Evolutionary conservation across 2,888 invertebrate species (phyloP).

Genomic region (Gibbula magus): DNA sequence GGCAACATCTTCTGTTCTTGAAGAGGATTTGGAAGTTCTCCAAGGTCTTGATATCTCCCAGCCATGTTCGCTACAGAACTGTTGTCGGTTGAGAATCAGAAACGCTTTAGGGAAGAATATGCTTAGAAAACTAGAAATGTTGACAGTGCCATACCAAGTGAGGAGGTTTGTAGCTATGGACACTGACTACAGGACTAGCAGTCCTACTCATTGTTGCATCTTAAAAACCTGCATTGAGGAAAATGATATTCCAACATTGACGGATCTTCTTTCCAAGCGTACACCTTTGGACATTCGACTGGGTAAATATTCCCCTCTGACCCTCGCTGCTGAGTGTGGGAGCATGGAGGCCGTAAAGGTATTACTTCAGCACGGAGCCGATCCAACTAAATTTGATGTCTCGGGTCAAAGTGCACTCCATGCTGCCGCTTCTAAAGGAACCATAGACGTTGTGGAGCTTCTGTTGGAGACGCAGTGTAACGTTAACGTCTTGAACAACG

Average conservation of each 20-base stretch:
- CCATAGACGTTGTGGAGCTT: conserved; percentile 9
- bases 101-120: conserved; percentile 24
- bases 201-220: neutral
- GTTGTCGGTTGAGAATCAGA: conserved; percentile 32
- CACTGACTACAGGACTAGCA: neutral
- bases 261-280: conserved; percentile 22
- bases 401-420: conserved; percentile 36
- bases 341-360: conserved; percentile 21
- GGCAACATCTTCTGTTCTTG: neutral
- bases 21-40: neutral
- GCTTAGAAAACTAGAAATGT: conserved; percentile 31
- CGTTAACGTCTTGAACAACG: conserved; percentile 29
- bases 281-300: conserved; percentile 32
- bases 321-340: conserved; percentile 29
- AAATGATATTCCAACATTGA: neutral
- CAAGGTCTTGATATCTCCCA: neutral
- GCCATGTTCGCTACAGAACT: conserved; percentile 34
- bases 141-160: conserved; percentile 35
- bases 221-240: conserved; percentile 37
- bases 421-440: conserved; percentile 30
- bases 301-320: conserved; percentile 26
- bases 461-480: conserved; percentile 19
- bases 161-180: conserved; percentile 33
- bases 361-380: conserved; percentile 8
- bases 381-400: neutral